Conservation (phyloP, 1,140 invertebrate genomes). For the Aphaenogaster rudis region DNA sequence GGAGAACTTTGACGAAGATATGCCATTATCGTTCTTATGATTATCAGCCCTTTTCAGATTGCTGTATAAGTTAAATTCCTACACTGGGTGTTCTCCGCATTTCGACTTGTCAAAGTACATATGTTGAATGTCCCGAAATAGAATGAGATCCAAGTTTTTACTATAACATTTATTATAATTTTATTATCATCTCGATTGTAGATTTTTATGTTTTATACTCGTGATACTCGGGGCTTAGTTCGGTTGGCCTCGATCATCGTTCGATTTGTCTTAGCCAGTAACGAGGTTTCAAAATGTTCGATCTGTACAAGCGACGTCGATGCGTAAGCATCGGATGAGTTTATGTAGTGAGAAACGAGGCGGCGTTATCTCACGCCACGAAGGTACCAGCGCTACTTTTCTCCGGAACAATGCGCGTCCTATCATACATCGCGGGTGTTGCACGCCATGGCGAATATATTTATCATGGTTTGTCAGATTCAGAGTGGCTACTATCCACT, state of each 20-base stretch:
- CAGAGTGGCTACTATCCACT: background rate
- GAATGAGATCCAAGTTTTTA: background rate
- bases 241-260: background rate
- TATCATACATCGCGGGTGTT: slow-evolving; percentile 55
- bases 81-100: background rate
- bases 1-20: slow-evolving; percentile 20
- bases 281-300: slow-evolving; percentile 62
- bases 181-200: background rate
- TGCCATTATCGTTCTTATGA: background rate
- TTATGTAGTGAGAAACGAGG: slow-evolving; percentile 82
- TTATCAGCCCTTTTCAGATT: background rate
- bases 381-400: slow-evolving; percentile 63
- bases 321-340: slow-evolving; percentile 63
- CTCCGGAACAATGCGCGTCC: slow-evolving; percentile 65
- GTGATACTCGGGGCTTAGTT: background rate
- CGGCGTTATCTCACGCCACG: slow-evolving; percentile 71
- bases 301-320: slow-evolving; percentile 35
- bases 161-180: background rate
- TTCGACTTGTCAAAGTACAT: too few relatives aligned
- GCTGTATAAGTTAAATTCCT: background rate
- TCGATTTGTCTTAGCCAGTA: slow-evolving; percentile 57
- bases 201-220: slow-evolving; percentile 1
- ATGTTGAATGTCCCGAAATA: background rate
- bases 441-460: slow-evolving; percentile 69
- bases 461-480: slow-evolving; percentile 74